Evolutionary conservation across 2,797 vertebrate species (phyloP), one percentile per base, ranked within the genome.

Genomic region (Hybognathus amarus): DNA sequence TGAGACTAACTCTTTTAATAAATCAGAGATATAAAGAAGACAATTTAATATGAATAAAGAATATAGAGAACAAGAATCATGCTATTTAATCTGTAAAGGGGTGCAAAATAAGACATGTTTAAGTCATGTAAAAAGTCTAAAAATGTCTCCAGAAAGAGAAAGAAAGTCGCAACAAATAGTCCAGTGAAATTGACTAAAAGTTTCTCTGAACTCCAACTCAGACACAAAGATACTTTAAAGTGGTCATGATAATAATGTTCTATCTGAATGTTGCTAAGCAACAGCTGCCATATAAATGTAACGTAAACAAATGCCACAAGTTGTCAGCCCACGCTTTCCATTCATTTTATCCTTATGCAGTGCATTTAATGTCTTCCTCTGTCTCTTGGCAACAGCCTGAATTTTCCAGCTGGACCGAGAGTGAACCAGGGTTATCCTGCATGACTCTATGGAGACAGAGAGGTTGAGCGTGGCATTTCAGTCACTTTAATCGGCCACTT

Each of bases 381-480:
- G 75, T 83, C 40, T 78, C 82, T 42, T 69, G 66, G 66, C 66
- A 83, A 83, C 75, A 63, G 22, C 2, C 30, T 27, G 52, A 83
- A 63, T 70, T 59, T 70, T 76, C 75, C 54, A 78, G 13, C 30
- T 20, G 27, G 52, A 77, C 42, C 3, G 22, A 52, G 36, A 75
- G 47, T 24, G n/a, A 66, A 82, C 36, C 27, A 24, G 50, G 52
- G 61, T 17, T 68, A 36, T 69, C 38, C 82, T 36, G 45, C 33
- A 33, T 56, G 38, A 20, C 52, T 74, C 40, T 40, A 30, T 52
- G n/a, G 68, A 66, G 33, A 66, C 30, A 10, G 30, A 66, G 40
- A 66, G 59, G 24, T 30, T 63, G n/a, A 45, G 75, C 75, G 20
- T 22, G 56, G 75, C 56, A 33, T 27, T 70, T 70, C 24, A 50